Evolutionary conservation across 1,140 invertebrate genomes (phyloP).

Genomic region (Panagrolaimus sp.): DNA sequence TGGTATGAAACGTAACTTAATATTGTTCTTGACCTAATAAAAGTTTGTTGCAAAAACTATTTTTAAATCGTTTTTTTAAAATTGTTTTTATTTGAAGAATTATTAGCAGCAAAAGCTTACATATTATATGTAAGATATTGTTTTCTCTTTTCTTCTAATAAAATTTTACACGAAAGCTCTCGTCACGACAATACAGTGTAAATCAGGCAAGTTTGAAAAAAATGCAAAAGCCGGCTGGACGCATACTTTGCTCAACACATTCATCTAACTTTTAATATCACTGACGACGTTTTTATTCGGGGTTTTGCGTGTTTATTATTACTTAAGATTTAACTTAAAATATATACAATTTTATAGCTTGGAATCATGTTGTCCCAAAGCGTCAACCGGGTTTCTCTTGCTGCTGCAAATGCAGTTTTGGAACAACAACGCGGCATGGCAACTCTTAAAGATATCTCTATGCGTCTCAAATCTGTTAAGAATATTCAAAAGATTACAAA

Average conservation of each 20-base stretch:
- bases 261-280: not conserved
- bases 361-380: slow-evolving; percentile 10
- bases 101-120: too few relatives aligned
- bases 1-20: too few relatives aligned
- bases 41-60: too few relatives aligned
- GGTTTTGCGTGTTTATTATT: slow-evolving; percentile 1
- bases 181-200: slow-evolving; percentile 4
- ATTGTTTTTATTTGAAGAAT: too few relatives aligned
- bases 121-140: too few relatives aligned
- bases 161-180: not conserved
- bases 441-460: slow-evolving; percentile 80
- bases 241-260: not conserved
- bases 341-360: slow-evolving; percentile 6
- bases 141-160: too few relatives aligned
- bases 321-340: not conserved
- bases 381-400: not conserved
- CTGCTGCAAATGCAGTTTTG: slow-evolving; percentile 6
- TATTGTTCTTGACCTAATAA: too few relatives aligned
- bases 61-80: too few relatives aligned
- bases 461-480: slow-evolving; percentile 92
- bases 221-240: not conserved
- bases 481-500: slow-evolving; percentile 99
- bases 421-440: slow-evolving; percentile 73
- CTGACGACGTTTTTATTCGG: not conserved
- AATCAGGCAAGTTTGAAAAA: not conserved